Conservation (phyloP, 2,113 vertebrate species). For the Channa argus region DNA sequence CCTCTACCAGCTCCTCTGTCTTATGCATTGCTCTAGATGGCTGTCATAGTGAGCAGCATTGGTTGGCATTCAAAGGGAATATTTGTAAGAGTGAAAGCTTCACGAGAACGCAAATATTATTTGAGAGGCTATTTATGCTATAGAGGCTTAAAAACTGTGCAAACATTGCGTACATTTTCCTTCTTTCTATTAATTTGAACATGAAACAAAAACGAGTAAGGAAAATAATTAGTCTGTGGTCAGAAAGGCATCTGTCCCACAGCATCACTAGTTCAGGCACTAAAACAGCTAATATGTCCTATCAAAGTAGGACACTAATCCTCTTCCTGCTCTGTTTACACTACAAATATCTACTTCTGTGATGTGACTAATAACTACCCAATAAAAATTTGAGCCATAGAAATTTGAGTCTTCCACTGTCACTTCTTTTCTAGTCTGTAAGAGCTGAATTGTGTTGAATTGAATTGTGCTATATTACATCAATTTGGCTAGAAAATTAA, state of each 20-base stretch:
- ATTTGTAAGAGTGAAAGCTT: constrained; percentile 8
- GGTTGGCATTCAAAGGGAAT: constrained; percentile 1
- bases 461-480: background rate
- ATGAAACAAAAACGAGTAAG: background rate
- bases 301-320: constrained; percentile 44
- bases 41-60: constrained; percentile 47
- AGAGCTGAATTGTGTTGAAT: background rate
- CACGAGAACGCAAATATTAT: constrained; percentile 3
- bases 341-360: constrained; percentile 17
- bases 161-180: background rate
- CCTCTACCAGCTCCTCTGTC: constrained; percentile 38
- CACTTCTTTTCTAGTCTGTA: background rate
- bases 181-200: background rate
- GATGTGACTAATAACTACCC: background rate
- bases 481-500: background rate
- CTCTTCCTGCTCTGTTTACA: constrained; percentile 1
- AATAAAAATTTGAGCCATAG: constrained; percentile 9
- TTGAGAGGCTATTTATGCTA: background rate
- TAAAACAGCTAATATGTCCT: constrained; percentile 9
- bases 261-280: background rate
- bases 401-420: constrained; percentile 4
- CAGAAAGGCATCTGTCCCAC: background rate
- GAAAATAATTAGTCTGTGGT: background rate
- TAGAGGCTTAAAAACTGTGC: background rate
- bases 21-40: constrained; percentile 34